Percentiles rank a stretch among this genome's conserved stretches.
These are phyloP conservation scores for Pantherophis guttatus DNA, from an alignment of 2,113 vertebrate genomes.

Conservation along the genomic window DNA sequence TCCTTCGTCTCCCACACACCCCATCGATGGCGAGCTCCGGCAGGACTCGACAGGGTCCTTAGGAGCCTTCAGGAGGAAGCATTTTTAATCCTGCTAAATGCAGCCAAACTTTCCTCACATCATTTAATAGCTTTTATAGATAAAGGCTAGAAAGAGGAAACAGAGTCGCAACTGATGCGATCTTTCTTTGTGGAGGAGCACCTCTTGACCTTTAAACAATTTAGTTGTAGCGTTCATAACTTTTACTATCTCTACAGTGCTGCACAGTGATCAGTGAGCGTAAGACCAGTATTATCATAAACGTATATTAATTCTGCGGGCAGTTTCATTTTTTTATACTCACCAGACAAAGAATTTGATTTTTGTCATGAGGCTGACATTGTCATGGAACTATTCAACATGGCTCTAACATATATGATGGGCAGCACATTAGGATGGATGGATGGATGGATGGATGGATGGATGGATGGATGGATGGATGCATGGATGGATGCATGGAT, in stretches of 20 bases:
- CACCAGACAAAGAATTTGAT: not conserved
- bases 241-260: not conserved
- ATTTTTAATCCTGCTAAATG: not conserved
- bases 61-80: not conserved
- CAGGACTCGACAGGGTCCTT: too few relatives aligned
- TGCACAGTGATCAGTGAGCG: not conserved
- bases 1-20: too few relatives aligned
- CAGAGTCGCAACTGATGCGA: not conserved
- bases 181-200: not conserved
- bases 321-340: not conserved
- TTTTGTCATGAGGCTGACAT: not conserved
- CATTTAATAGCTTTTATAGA: not conserved
- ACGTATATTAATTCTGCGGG: not conserved
- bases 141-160: not conserved
- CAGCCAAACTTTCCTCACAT: not conserved
- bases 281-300: not conserved
- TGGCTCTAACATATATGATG: not conserved
- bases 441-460: not conserved
- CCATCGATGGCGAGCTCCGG: too few relatives aligned
- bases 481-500: not conserved
- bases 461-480: not conserved
- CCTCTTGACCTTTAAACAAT: not conserved
- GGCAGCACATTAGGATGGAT: not conserved
- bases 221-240: not conserved
- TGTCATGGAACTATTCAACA: not conserved